Base-by-base conservation (phyloP, 92 coral and sea anemone genomes). In the Hydrozoanthus gracilis region DNA sequence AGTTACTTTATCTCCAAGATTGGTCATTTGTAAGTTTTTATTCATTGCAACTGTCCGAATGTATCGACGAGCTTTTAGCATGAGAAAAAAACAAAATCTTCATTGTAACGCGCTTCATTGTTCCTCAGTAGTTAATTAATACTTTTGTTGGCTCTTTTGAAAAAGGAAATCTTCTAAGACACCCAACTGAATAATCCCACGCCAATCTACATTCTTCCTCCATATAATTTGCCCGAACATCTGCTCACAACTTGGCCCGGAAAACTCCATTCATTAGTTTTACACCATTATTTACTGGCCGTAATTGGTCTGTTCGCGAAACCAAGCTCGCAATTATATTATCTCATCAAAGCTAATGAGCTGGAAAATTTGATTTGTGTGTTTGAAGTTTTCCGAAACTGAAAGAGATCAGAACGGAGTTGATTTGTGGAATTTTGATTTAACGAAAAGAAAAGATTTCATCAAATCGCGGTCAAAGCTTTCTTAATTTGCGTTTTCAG, bases 121-220 rank as follows among this genome's bases (percentile, higher is more conserved):
- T 94, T 83, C 86, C 55, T n/a, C 72, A 83, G 45, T 71, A 91
- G 92, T 94, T 94, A 94, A 94, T 94, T 94, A 94, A 92, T 94
- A 84, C 98, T 87, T 90, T 94, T 88, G 95, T 90, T 91, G 92
- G 70, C 61, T 75, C 90, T 76, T 82, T 71, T 73, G 91, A 83
- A 71, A 83, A 89, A 78, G 75, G 83, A 88, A 85, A 88, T 88
- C 72, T 86, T 69, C 84, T 86, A 69, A 86, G 92, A 83, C 69
- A 64, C 79, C 90, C 93, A 90, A 85, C 88, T 66, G 82, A 55
- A 66, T 71, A 88, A 88, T 92, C 84, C 83, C 86, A 74, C 89
- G 89, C 94, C 91, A 89, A 87, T 90, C 82, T 65, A 77, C 44
- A 82, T 69, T 92, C 61, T 90, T 92, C 85, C 51, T 49, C 66